phyloP scores from a whole-genome alignment of 1,140 invertebrate species.

The Teleogryllus occipitalis region DNA sequence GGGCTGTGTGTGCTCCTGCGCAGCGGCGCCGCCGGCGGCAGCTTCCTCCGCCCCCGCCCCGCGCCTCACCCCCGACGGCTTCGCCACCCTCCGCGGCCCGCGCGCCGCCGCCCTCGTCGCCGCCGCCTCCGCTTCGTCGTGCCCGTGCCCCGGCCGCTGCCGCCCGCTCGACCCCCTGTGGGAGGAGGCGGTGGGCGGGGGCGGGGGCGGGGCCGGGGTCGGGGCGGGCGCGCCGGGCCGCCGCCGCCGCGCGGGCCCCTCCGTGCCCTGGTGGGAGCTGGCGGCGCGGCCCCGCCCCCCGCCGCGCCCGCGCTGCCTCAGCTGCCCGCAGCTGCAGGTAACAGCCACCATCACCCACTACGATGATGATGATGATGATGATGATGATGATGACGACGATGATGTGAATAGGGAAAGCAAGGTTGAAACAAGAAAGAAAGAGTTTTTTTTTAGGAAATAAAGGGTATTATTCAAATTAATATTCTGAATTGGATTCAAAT shows the following conservation, averaged over 20 bases:
- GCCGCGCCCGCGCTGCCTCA: conserved; percentile 53
- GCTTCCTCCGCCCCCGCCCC: neutral
- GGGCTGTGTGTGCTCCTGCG: neutral
- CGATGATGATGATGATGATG: too few relatives aligned
- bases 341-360: too few relatives aligned
- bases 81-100: conserved; percentile 20
- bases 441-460: too few relatives aligned
- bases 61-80: conserved; percentile 21
- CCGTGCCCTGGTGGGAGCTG: conserved; percentile 77
- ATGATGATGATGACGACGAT: too few relatives aligned
- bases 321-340: conserved; percentile 60
- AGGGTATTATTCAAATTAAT: too few relatives aligned
- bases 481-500: too few relatives aligned
- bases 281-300: conserved; percentile 47
- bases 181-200: conserved; percentile 34
- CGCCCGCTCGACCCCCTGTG: conserved; percentile 37
- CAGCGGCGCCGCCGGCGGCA: neutral
- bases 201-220: too few relatives aligned
- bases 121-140: conserved; percentile 9
- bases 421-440: too few relatives aligned
- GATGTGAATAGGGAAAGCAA: too few relatives aligned
- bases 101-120: conserved; percentile 19
- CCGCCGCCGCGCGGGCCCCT: conserved; percentile 43
- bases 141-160: neutral
- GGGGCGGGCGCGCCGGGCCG: neutral